Base-by-base conservation (phyloP, 2,797 vertebrate genomes). In the Emys orbicularis region DNA sequence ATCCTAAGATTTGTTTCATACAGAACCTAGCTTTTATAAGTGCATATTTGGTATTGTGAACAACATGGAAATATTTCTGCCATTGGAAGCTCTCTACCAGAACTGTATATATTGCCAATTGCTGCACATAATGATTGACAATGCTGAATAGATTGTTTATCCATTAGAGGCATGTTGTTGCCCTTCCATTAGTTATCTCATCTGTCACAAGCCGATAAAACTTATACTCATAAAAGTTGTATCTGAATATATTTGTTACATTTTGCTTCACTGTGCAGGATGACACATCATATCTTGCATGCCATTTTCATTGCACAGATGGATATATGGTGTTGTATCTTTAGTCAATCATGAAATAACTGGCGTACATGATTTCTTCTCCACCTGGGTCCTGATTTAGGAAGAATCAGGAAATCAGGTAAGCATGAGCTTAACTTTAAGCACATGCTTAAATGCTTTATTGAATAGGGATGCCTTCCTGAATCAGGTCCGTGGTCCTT, bases 181-280 rank as follows among this genome's bases (percentile, higher is more conserved):
- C 77, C 77, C 47, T 76, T 94, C 83, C 81, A 52, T 95, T 97
- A 95, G 49, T 95, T 97, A 93, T 94, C 27, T 8, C 86, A 56
- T 93, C 76, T 97, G 92, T 94, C 90, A 92, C 52, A 90, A 86
- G 56, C 86, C 90, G 96, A 92, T 96, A 96, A 96, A 95, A 47
- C 87, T 90, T 90, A 91, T 88, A 61, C 87, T 37, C 3, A 6
- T 84, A 77, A 68, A 93, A 88, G 29, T 83, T 87, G 89, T 89
- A 89, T 90, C 12, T 9, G 61, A 56, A 76, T 47, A 1, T 90
- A 74, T 97, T 94, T 93, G 86, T 93, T 95, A 56, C 0, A 15
- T 90, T 94, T 92, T 95, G 79, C 50, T 96, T 93, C 5, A 0
- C 82, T 90, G 87, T 90, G 47, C 65, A 84, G 0, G 2, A 15